Base-by-base conservation (phyloP, 30 jellyfish, hydroid and myxozoan genomes). In the Turritopsis rubra region DNA sequence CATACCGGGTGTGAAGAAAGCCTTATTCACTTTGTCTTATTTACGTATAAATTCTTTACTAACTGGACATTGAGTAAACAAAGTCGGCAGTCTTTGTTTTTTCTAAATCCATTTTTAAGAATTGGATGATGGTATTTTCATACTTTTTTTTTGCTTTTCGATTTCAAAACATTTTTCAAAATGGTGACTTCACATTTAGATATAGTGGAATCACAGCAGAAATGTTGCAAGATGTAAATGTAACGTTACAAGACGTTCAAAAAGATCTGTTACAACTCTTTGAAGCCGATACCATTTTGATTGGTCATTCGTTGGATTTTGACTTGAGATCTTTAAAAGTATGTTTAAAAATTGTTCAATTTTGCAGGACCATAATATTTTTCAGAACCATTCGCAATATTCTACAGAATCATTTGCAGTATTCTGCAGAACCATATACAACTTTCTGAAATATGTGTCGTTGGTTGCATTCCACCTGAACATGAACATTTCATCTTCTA, bases 201-300 rank as follows among this genome's bases (percentile, higher is more conserved):
- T 91, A 73, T 86, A 91, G 98, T 87, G 98, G 98, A 5, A 91
- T 91, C 29, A 91, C 98, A 18, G 86, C 95, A 0, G 95, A 79
- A 23, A 83, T 87, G 65, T 71, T 91, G 22, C 71, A 75, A 60
- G 84, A 83, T 60, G 98, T 80, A 20, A 89, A 71, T 0, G 87
- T 95, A 21, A 84, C 88, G 3, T 22, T 87, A 21, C 89, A 85
- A 60, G 96, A 91, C 28, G 98, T 87, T 16, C 96, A 91, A 75
- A 85, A 79, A 73, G 83, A 83, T 23, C 73, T 91, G 21, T 70
- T 85, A 28, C 89, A 87, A 75, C 23, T 91, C 1, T 84, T 91
- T 31, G 53, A 89, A 20, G 81, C 76, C 28, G 86, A 91, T 79
- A 88, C 92, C 18, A 88, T 91, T 21, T 73, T 91, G 22, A 75